These are phyloP conservation scores for Recurvirostra avosetta DNA, from an alignment of 2,113 vertebrate species.

Conservation along the genomic window DNA sequence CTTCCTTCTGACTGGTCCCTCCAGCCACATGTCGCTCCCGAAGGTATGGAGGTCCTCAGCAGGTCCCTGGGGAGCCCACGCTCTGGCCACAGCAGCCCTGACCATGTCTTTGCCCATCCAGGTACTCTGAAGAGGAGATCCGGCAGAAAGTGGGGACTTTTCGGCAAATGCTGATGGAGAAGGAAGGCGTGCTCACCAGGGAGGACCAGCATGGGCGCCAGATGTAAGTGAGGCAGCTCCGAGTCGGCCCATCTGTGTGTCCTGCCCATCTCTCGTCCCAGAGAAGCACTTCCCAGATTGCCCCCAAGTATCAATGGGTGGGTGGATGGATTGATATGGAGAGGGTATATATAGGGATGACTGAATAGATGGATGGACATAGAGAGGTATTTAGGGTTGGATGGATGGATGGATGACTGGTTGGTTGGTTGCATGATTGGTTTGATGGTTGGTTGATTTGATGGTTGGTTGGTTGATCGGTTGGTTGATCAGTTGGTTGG, in stretches of 20 bases:
- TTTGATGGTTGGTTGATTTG: not conserved
- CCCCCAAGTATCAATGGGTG: accelerated
- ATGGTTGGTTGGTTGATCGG: not conserved
- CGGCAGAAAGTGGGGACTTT: conserved; percentile 96
- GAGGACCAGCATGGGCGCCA: conserved; percentile 87
- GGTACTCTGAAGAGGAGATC: conserved; percentile 95
- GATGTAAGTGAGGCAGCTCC: conserved; percentile 80
- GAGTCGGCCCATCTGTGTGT: accelerated
- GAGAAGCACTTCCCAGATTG: not conserved
- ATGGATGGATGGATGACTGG: not conserved
- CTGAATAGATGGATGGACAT: not conserved
- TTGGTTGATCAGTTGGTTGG: not conserved
- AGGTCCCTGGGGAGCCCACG: not conserved
- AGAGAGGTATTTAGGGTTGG: not conserved
- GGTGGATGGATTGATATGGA: not conserved
- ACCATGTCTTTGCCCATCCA: conserved; percentile 2
- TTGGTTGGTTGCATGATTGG: not conserved
- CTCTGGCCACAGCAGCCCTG: not conserved
- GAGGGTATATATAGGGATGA: not conserved
- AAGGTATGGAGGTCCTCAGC: not conserved
- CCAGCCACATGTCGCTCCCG: not conserved
- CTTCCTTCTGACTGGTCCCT: not conserved
- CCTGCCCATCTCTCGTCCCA: not conserved
- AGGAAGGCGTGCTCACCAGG: conserved; percentile 94
- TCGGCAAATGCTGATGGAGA: conserved; percentile 99